Conservation (phyloP, 2,113 vertebrate genomes). For the Saccopteryx leptura region DNA sequence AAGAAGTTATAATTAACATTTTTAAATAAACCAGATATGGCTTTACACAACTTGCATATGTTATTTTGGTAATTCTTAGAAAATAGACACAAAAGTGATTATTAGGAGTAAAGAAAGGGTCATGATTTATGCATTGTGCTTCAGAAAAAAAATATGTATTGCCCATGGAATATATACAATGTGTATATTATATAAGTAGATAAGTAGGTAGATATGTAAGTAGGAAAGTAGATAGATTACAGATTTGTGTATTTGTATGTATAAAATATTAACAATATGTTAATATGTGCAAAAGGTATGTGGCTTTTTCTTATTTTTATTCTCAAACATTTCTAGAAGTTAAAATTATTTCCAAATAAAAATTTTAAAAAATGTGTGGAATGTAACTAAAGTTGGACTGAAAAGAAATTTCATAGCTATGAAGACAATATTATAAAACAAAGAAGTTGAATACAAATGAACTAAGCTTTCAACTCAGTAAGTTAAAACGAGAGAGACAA, state of each 20-base stretch:
- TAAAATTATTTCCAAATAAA: conserved; percentile 35
- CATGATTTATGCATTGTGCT: background rate
- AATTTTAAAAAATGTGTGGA: background rate
- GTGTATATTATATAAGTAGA: background rate
- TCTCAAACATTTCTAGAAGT: background rate
- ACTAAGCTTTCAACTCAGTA: background rate
- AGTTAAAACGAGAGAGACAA: background rate
- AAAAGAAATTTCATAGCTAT: background rate
- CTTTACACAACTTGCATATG: background rate
- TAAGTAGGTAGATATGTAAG: background rate
- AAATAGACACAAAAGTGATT: background rate
- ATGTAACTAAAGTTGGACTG: background rate
- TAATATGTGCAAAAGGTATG: background rate
- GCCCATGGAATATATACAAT: background rate
- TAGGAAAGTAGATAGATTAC: background rate
- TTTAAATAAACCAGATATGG: background rate
- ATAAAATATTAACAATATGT: background rate
- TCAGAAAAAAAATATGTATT: background rate
- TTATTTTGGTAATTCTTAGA: background rate
- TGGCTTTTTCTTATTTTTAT: background rate
- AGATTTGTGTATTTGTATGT: background rate
- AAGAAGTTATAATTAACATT: background rate
- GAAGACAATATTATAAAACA: conserved; percentile 33
- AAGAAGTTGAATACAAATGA: conserved; percentile 25
- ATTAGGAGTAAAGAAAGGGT: background rate